Base-by-base conservation (phyloP, 2,888 invertebrate species). In the Lingula anatina region DNA sequence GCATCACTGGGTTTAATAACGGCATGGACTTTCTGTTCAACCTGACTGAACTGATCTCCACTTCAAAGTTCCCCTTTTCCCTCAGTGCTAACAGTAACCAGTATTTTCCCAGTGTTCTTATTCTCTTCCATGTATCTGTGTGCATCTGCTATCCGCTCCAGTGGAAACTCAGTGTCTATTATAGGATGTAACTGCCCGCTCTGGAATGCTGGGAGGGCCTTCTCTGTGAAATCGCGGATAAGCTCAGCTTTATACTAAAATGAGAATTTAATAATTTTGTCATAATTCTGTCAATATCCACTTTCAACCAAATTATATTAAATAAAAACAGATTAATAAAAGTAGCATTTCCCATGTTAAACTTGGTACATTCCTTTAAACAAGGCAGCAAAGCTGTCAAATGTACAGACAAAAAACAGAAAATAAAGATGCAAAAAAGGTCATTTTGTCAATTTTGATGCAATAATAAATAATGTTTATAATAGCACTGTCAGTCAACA, bases 221-320 rank as follows among this genome's bases (percentile, higher is more conserved):
- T 48, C 15, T 58, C 38, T 1, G 56, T 52, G 54, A 77, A 77
- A 9, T 60, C 58, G 24, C 58, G 47, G 2, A 72, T 57, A 15
- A 77, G 57, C 12, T 56, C 56, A 41, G 65, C 58, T 49, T 77
- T 77, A 55, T 75, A 77, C 74, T 77, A 66, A 49, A 20, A 24
- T 42, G 12, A 23, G 20, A 7, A 24, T 7, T n/a, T 9, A 42
- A 5, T 7, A 12, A 42, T 31, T 31, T 31, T 31, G 9, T 31
- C 9, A 31, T 31, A 31, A 15, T 31, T 12, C 9, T 31, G n/a
- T n/a, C n/a, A n/a, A n/a, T n/a, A n/a, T n/a, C 9, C 35, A 31
- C 35, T 12, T 15, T 12, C 35, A 31, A 7, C 9, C 7, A n/a
- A 18, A 18, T 18, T n/a, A 39, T 15, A n/a, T 18, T 20, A 15